Evolutionary conservation across 2,113 vertebrate species (phyloP), one percentile per base, ranked within the genome.

Genomic region (Haplotaxodon microlepis): DNA sequence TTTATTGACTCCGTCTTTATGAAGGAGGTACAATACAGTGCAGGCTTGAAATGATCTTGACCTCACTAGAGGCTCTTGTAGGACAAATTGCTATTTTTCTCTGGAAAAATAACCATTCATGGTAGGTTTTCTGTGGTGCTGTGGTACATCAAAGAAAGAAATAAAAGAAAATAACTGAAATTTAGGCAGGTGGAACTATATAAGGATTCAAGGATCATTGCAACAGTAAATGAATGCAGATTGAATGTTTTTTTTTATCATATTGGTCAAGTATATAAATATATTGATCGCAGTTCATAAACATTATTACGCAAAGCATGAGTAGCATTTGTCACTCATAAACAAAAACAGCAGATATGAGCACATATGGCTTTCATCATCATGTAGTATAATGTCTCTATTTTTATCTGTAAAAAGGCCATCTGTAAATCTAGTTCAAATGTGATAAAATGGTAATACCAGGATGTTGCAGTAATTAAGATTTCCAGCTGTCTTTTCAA

Each of bases 21-120:
- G 93, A 96, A 95, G 94, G 95, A 95, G 94, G 94, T 90, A 94
- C 93, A 91, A 80, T 54, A 27, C 81, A 88, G 89, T 84, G 42
- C 78, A 53, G 59, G 42, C 84, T 90, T 90, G 83, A 91, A 93
- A 94, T 91, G 84, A 93, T 93, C 86, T 94, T 95, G 93, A 96
- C 94, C 94, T 94, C 92, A 93, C 83, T 53, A 84, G 27, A 29
- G 17, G 69, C 89, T 91, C 83, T 86, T 91, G 92, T 90, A 88
- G 86, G 86, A 69, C 87, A 84, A 51, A 24, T 27, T 76, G 45
- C 82, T 88, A 61, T 92, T 90, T 89, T 93, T 92, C 53, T 51
- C 89, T 13, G 38, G 45, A 80, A 90, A 93, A 90, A 92, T 90
- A 89, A 90, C 85, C 69, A 87, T 90, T 90, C 24, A 34, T 13